Percentiles rank a stretch among this genome's conserved stretches.
Evolutionary conservation across 2,797 vertebrate species (phyloP).

Genomic region (Eulemur albifrons): DNA sequence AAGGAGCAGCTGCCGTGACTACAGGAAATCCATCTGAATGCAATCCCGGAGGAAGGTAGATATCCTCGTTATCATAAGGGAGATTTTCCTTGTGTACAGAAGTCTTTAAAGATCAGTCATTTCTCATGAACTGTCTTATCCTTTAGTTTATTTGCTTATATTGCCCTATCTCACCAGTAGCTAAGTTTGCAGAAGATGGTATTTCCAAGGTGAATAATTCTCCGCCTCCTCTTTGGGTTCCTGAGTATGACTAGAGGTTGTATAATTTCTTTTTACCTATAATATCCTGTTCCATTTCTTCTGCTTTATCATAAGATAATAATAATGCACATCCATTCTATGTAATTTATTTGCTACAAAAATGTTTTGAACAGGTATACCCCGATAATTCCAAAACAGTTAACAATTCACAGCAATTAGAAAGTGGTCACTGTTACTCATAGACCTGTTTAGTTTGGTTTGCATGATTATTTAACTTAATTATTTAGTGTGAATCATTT

Average conservation of each 20-base stretch:
- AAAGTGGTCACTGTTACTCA: neutral
- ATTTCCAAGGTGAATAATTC: neutral
- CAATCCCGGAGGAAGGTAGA: neutral
- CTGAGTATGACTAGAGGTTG: neutral
- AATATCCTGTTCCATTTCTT: neutral
- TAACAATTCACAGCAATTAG: neutral
- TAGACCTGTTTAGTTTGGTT: neutral
- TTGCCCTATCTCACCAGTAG: neutral
- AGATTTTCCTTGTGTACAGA: neutral
- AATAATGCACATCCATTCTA: neutral
- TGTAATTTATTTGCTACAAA: neutral
- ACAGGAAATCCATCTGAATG: constrained; percentile 49
- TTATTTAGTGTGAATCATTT: neutral
- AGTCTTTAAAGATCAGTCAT: constrained; percentile 28
- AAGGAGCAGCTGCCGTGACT: neutral
- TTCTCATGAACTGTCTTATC: neutral
- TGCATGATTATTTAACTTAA: neutral
- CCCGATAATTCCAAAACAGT: neutral
- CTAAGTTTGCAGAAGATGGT: neutral
- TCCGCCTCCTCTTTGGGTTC: neutral
- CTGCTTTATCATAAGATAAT: neutral
- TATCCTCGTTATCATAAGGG: neutral
- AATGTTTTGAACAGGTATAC: neutral
- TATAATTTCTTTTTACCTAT: neutral
- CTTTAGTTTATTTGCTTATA: neutral